These are phyloP conservation scores for Lepidocyrtinus sp. DNA, from an alignment of 2,888 invertebrate species.

Conservation along the genomic window DNA sequence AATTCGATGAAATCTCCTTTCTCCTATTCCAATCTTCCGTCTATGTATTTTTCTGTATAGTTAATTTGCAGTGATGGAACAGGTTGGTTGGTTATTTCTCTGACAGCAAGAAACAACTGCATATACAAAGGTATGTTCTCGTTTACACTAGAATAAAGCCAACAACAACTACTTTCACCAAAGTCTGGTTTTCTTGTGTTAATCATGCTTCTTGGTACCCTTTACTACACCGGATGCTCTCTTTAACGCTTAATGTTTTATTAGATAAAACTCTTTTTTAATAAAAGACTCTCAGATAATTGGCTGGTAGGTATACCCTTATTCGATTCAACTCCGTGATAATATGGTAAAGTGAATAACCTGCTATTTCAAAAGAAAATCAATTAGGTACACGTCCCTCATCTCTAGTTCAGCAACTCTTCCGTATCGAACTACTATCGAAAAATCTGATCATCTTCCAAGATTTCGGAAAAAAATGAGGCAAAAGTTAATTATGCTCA, in stretches of 20 bases:
- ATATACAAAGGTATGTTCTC: too few species aligned
- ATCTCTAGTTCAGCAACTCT: neutral
- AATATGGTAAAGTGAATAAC: neutral
- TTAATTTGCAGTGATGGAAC: too few species aligned
- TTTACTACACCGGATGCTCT: constrained; percentile 28
- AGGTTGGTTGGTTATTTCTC: too few species aligned
- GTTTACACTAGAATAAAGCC: too few species aligned
- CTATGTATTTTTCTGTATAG: too few species aligned
- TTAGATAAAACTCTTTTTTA: neutral
- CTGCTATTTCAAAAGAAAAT: neutral
- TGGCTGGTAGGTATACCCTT: neutral
- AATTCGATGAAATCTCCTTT: too few species aligned
- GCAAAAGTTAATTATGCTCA: constrained; percentile 19
- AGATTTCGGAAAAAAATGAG: neutral
- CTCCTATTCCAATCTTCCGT: too few species aligned
- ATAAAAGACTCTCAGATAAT: neutral
- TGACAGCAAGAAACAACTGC: too few species aligned
- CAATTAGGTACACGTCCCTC: constrained; percentile 16
- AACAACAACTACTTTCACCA: too few species aligned
- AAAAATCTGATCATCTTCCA: constrained; percentile 6
- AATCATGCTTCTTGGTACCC: constrained; percentile 27
- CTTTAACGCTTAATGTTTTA: neutral
- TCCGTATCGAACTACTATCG: neutral
- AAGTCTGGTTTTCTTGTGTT: neutral
- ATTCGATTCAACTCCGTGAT: neutral